These are phyloP conservation scores for Hippoglossus stenolepis DNA, from an alignment of 2,113 vertebrate genomes.

Conservation along the genomic window DNA sequence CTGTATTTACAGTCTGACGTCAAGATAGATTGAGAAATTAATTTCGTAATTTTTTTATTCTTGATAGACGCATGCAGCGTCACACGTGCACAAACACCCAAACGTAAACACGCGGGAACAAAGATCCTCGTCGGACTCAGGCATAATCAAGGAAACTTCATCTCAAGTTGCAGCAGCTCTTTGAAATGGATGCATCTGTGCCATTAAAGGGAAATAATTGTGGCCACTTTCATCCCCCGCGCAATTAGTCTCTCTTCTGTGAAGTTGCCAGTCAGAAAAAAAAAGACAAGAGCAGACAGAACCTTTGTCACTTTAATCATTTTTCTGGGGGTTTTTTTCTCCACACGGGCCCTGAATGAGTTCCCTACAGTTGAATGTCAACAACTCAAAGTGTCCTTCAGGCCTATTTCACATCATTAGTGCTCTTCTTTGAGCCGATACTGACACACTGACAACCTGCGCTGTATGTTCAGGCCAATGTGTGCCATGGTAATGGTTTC, in stretches of 20 bases:
- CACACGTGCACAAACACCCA: conserved; percentile 7
- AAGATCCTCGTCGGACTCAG: conserved; percentile 18
- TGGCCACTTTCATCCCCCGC: conserved; percentile 68
- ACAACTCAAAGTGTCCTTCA: conserved; percentile 54
- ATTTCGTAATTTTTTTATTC: too few species aligned
- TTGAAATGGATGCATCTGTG: conserved; percentile 72
- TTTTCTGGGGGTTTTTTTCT: conserved; percentile 5
- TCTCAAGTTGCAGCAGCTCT: conserved; percentile 65
- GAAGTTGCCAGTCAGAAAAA: conserved; percentile 69
- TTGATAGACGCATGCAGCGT: too few species aligned
- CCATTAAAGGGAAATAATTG: conserved; percentile 77
- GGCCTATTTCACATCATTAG: conserved; percentile 47
- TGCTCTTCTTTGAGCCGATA: conserved; percentile 31
- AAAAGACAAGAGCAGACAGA: conserved; percentile 58
- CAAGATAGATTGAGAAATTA: too few species aligned
- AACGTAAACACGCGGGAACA: conserved; percentile 16
- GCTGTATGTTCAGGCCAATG: conserved; percentile 1
- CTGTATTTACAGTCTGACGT: too few species aligned
- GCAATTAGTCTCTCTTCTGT: conserved; percentile 74
- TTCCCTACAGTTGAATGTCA: conserved; percentile 66
- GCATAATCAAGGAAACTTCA: conserved; percentile 60
- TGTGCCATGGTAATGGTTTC: background rate
- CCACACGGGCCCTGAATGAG: conserved; percentile 31
- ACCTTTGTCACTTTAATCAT: conserved; percentile 74
- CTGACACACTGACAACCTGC: conserved; percentile 18